Conservation (phyloP, 30 jellyfish, hydroid and myxozoan genomes). For the Morbakka virulenta region DNA sequence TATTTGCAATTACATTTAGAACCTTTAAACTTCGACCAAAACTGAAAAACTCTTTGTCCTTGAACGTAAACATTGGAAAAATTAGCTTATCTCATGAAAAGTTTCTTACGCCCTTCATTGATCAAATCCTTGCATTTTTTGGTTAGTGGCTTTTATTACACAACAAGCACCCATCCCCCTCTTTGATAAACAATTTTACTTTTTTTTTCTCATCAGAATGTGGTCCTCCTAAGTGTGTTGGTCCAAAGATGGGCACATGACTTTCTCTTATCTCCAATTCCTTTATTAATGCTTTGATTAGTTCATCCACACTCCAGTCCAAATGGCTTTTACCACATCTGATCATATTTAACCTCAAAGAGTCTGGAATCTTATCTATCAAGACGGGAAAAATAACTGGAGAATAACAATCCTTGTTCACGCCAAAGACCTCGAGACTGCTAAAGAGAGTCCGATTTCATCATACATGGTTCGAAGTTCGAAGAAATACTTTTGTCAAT, state of each 20-base stretch:
- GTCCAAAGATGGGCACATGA: conserved; percentile 35
- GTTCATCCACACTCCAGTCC: conserved; percentile 57
- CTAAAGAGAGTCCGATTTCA: too few species aligned
- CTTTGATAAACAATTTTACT: not conserved
- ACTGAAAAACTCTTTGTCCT: conserved; percentile 2
- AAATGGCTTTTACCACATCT: conserved; percentile 13
- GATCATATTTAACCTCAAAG: conserved; percentile 10
- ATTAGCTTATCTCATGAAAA: not conserved
- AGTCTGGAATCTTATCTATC: conserved; percentile 29
- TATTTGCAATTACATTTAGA: not conserved
- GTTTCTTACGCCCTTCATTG: not conserved
- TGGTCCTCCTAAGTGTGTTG: not conserved
- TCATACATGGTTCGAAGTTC: too few species aligned
- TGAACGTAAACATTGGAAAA: not conserved
- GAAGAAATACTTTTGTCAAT: too few species aligned
- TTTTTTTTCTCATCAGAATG: conserved; percentile 2
- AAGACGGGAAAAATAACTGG: conserved; percentile 13
- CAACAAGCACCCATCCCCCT: conserved; percentile 8
- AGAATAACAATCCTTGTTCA: conserved; percentile 16
- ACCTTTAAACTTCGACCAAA: not conserved
- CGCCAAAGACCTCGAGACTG: conserved; percentile 41
- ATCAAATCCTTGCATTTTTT: not conserved
- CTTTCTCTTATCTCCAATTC: conserved; percentile 40
- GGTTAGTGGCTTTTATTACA: conserved; percentile 7
- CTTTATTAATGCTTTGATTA: conserved; percentile 18